Percentiles rank a stretch among this genome's conserved stretches.
These are phyloP conservation scores for Andinoacara biseriatus DNA, from an alignment of 2,113 vertebrate genomes.

Conservation along the genomic window DNA sequence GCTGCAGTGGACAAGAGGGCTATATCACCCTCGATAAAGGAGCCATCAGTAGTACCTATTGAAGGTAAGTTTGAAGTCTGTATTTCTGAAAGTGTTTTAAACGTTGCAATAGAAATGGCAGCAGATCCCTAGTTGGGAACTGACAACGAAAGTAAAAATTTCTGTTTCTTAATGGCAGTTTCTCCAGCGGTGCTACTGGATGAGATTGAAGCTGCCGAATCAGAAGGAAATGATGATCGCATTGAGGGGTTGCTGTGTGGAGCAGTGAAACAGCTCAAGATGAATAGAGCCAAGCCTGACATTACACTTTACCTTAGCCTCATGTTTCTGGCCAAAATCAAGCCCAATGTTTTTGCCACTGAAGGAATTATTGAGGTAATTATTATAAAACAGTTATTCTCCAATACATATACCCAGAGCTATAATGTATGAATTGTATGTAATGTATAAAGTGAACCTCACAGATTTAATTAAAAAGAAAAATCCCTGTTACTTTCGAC, in stretches of 20 bases:
- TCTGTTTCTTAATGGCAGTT: constrained; percentile 72
- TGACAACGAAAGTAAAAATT: not conserved
- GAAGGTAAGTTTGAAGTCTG: constrained; percentile 83
- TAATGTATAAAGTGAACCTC: too few species aligned
- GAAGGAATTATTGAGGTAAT: constrained; percentile 97
- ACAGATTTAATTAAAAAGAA: not conserved
- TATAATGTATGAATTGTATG: too few species aligned
- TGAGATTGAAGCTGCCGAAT: constrained; percentile 93
- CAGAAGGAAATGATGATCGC: constrained; percentile 93
- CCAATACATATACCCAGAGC: not conserved
- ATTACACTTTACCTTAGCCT: constrained; percentile 92
- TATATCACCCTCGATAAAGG: constrained; percentile 97
- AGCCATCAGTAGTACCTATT: constrained; percentile 94
- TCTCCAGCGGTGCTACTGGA: constrained; percentile 89
- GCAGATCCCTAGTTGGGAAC: not conserved
- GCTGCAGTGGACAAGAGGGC: constrained; percentile 94
- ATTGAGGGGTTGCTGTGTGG: constrained; percentile 95
- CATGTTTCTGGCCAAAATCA: constrained; percentile 98
- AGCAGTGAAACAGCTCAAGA: constrained; percentile 92
- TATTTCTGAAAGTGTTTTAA: not conserved
- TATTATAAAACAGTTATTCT: not conserved
- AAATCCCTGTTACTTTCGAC: not conserved
- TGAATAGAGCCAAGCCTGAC: constrained; percentile 95
- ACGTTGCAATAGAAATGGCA: not conserved
- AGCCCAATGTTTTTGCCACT: constrained; percentile 97